Percentiles rank a stretch among this genome's conserved stretches.
phyloP scores from a whole-genome alignment of 1,140 invertebrate species.

The Brachionus koreanus region DNA sequence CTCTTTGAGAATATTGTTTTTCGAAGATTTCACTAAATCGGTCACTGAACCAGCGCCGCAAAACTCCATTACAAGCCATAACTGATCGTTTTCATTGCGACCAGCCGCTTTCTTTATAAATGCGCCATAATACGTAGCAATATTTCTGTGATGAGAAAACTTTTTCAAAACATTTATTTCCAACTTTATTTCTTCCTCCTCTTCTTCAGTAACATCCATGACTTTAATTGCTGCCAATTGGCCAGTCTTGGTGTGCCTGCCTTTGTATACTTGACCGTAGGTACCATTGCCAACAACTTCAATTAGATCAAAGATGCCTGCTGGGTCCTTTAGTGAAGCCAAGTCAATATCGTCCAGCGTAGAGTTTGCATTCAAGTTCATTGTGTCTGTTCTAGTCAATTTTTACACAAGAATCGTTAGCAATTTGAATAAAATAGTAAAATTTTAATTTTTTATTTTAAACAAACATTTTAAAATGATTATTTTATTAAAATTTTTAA shows the following conservation, averaged over 20 bases:
- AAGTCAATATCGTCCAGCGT: slow-evolving; percentile 34
- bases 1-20: slow-evolving; percentile 89
- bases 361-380: not conserved
- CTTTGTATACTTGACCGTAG: slow-evolving; percentile 99
- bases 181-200: slow-evolving; percentile 99
- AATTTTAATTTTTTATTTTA: slow-evolving; percentile 12
- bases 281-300: slow-evolving; percentile 99
- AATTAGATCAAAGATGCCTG: slow-evolving; percentile 98
- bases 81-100: slow-evolving; percentile 83
- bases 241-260: slow-evolving; percentile 97
- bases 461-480: slow-evolving; percentile 23
- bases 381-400: not conserved
- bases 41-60: slow-evolving; percentile 98
- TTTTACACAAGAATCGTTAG: not conserved
- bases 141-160: slow-evolving; percentile 98
- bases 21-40: slow-evolving; percentile 84
- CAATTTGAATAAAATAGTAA: not conserved
- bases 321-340: slow-evolving; percentile 76
- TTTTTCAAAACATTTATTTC: slow-evolving; percentile 98
- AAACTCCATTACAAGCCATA: slow-evolving; percentile 99
- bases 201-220: slow-evolving; percentile 99
- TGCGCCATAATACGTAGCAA: slow-evolving; percentile 99
- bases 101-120: slow-evolving; percentile 97
- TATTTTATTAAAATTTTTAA: slow-evolving; percentile 1
- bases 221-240: slow-evolving; percentile 99